Base-by-base conservation (phyloP, 2,797 vertebrate species). In the Sebastolobus altivelis region DNA sequence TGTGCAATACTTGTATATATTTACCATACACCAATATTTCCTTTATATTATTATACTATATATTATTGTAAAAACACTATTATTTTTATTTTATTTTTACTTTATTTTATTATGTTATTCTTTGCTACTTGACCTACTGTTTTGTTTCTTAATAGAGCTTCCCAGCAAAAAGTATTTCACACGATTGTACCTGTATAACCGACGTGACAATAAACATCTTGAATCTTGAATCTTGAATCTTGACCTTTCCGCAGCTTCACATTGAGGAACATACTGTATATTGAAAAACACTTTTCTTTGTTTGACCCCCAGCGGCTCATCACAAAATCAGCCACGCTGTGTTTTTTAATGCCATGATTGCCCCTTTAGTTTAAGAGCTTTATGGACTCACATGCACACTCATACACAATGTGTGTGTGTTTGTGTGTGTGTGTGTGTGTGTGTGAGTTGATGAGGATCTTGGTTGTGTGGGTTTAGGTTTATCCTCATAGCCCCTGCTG, bases 401-500 rank as follows among this genome's bases (percentile, higher is more conserved):
- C 73, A 65, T 22, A 5, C 31, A 31, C 5, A 31, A 4, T 55
- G 58, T 20, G 31, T 67, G 38, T 69, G 59, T 49, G 18, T 65
- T 27, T 68, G 54, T 77, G 69, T 78, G 75, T 75, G 63, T 33
- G 37, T 75, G 62, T 72, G 69, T 65, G 14, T 62, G 71, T 65
- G 60, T 56, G 55, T 73, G 59, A 73, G 52, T 43, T 60, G 65
- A 61, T 78, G 65, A 81, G 52, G 61, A 66, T 68, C 74, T 79
- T 80, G 83, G 61, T 70, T 76, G 29, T 72, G 79, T 83, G 80
- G 58, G 70, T 58, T 49, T 49, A 49, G 43, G 43, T 49, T 91
- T 71, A 91, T 81, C 83, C 75, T 65, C 83, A 72, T 49, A 25
- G 73, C 37, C 77, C 74, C 85, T 80, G 87, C 85, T 78, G 86